A percentile compares a stretch with the other conserved stretches of the same genome.
phyloP scores from a whole-genome alignment of 1,140 invertebrate species.

The Penaeus indicus region DNA sequence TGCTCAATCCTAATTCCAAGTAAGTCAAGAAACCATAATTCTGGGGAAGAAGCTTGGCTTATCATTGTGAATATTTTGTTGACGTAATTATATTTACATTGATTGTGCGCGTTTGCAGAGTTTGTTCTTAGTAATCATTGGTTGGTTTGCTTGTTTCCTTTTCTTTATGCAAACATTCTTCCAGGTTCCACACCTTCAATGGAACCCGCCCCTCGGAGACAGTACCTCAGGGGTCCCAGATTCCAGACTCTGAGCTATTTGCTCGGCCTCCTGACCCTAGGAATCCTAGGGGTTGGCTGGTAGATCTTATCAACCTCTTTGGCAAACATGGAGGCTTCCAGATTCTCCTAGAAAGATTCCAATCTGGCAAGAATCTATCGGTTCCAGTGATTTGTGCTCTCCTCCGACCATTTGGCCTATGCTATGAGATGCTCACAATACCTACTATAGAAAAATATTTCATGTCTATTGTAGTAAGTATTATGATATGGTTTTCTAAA shows the following conservation, averaged over 20 bases:
- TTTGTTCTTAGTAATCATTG: not conserved
- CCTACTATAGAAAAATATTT: constrained; percentile 93
- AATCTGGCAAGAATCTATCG: constrained; percentile 79
- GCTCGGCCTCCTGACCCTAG: constrained; percentile 64
- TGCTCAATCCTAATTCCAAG: constrained; percentile 94
- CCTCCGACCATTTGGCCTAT: constrained; percentile 91
- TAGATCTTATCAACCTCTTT: constrained; percentile 96
- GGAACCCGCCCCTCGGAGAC: constrained; percentile 85
- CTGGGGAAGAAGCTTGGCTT: not conserved
- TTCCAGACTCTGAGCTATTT: constrained; percentile 77
- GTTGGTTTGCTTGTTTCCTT: constrained; percentile 29
- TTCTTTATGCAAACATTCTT: constrained; percentile 67
- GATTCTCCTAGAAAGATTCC: constrained; percentile 88
- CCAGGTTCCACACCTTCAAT: constrained; percentile 94
- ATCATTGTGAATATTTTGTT: not conserved
- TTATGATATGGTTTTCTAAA: not conserved
- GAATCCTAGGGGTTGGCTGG: constrained; percentile 88
- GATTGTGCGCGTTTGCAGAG: constrained; percentile 68
- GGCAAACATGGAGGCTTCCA: constrained; percentile 91
- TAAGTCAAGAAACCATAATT: constrained; percentile 69
- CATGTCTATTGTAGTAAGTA: constrained; percentile 89
- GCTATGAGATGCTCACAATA: constrained; percentile 91
- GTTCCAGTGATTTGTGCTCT: constrained; percentile 87
- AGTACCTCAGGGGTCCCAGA: constrained; percentile 76
- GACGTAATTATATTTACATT: not conserved